These are phyloP conservation scores for Umimayanthus chanpuru DNA, from an alignment of 92 coral and sea anemone species.

Conservation along the genomic window DNA sequence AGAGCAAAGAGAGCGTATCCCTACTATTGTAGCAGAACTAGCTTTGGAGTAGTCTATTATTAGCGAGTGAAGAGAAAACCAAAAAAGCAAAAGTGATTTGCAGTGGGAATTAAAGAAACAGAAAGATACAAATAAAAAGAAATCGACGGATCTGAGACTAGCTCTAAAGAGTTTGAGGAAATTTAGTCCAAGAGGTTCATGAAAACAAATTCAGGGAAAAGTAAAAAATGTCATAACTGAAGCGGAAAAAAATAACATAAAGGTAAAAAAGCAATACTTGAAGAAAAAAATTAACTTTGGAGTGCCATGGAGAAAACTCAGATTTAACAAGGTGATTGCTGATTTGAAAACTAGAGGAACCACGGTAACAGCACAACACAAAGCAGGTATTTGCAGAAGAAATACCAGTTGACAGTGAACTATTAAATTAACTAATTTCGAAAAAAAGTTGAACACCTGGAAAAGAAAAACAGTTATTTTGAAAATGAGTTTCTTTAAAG, in stretches of 20 bases:
- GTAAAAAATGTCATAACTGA: not conserved
- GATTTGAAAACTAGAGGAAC: not conserved
- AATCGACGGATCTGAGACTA: not conserved
- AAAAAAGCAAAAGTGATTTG: constrained; percentile 5
- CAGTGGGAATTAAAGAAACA: not conserved
- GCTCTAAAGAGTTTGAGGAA: not conserved
- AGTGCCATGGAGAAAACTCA: not conserved
- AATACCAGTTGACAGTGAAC: constrained; percentile 15
- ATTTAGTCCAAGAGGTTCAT: not conserved
- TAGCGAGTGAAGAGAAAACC: constrained; percentile 11
- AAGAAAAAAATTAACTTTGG: not conserved
- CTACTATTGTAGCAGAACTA: constrained; percentile 34
- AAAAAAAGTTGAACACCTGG: not conserved
- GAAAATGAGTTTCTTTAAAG: too few species aligned
- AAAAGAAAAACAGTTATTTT: too few species aligned
- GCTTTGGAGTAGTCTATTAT: constrained; percentile 22
- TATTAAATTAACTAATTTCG: not conserved
- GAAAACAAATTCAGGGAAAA: constrained; percentile 8
- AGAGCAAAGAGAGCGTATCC: constrained; percentile 36
- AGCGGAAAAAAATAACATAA: not conserved
- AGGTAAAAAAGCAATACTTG: not conserved
- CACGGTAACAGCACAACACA: constrained; percentile 28
- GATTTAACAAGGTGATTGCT: constrained; percentile 1
- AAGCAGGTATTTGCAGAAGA: constrained; percentile 18
- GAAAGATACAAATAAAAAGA: not conserved